Evolutionary conservation across 2,888 invertebrate genomes (phyloP), one percentile per base, ranked within the genome.

Genomic region (Nyleta sp.): DNA sequence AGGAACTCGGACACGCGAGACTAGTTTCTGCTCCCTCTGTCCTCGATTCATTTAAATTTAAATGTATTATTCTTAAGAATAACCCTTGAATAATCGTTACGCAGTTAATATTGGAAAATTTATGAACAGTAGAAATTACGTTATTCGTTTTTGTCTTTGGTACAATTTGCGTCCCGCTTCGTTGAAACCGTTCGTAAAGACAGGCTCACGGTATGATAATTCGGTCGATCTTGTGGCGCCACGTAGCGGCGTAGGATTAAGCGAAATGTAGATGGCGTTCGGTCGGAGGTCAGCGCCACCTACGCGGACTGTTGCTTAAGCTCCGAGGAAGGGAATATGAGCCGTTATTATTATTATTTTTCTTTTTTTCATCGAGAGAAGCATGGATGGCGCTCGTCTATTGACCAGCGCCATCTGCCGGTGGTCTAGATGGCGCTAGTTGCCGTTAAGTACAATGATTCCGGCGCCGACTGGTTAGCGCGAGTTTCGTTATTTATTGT

Each of bases 81-180:
- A 72, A 64, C 15, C 11, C 13, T 55, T 55, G 62, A 72, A 48
- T 60, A 52, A 62, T 65, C n/a, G 53, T 72, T 57, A 68, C 7
- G 53, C 46, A 59, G 38, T 44, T 44, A 59, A 57, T 74, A 65
- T 46, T 59, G 50, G 50, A 64, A 74, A 78, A 74, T 74, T 77
- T 80, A 76, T 70, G 74, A 80, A 78, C 57, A 59, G 78, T 71
- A 80, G 57, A 80, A 78, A 78, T 71, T 64, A 64, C 60, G 50
- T 73, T 62, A 67, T 53, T 59, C 13, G 53, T 57, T 65, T 24
- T 48, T 48, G 18, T 24, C 17, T 50, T 59, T 67, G 55, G 60
- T 76, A 35, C 62, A 48, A 64, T 59, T 65, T 78, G 78, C 68
- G 72, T 75, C 65, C 75, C 75, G 64, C 22, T 80, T 80, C 68